phyloP scores from a whole-genome alignment of 2,113 vertebrate genomes.

The Melanotaenia duboulayi region DNA sequence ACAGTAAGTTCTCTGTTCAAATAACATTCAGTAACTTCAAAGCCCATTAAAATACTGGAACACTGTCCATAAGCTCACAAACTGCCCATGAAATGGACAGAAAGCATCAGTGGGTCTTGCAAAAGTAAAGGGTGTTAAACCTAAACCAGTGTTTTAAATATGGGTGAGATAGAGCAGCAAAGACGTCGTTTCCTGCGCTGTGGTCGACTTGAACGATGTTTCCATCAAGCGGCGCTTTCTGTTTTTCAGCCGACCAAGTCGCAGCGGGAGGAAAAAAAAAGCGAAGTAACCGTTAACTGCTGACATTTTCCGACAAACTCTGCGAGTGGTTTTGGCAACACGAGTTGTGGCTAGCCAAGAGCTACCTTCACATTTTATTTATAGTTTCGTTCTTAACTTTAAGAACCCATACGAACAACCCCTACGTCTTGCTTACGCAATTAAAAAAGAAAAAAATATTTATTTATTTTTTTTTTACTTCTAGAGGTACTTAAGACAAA shows the following conservation, averaged over 20 bases:
- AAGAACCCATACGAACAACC: accelerated
- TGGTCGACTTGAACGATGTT: slow-evolving; percentile 30
- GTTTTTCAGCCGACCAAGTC: slow-evolving; percentile 16
- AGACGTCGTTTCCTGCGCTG: slow-evolving; percentile 50
- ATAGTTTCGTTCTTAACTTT: not conserved
- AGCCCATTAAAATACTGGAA: too few species aligned
- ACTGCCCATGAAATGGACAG: too few species aligned
- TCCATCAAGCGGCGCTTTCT: slow-evolving; percentile 25
- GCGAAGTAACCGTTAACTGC: slow-evolving; percentile 10
- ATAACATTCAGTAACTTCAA: too few species aligned
- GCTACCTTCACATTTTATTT: not conserved
- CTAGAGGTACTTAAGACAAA: not conserved
- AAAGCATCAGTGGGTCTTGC: too few species aligned
- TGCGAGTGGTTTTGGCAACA: slow-evolving; percentile 5
- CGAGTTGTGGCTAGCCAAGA: not conserved
- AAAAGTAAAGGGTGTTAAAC: too few species aligned
- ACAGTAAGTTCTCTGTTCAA: too few species aligned
- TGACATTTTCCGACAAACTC: slow-evolving; percentile 52
- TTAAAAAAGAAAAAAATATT: too few species aligned
- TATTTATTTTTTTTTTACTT: slow-evolving; percentile 16
- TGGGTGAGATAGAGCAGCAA: slow-evolving; percentile 2
- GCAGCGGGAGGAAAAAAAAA: not conserved
- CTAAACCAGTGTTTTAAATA: not conserved
- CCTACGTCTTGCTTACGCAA: not conserved
- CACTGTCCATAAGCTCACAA: too few species aligned